Percentiles rank a stretch among this genome's conserved stretches.
phyloP scores from a whole-genome alignment of 2,888 invertebrate genomes.

The Chrysolina oricalcia region DNA sequence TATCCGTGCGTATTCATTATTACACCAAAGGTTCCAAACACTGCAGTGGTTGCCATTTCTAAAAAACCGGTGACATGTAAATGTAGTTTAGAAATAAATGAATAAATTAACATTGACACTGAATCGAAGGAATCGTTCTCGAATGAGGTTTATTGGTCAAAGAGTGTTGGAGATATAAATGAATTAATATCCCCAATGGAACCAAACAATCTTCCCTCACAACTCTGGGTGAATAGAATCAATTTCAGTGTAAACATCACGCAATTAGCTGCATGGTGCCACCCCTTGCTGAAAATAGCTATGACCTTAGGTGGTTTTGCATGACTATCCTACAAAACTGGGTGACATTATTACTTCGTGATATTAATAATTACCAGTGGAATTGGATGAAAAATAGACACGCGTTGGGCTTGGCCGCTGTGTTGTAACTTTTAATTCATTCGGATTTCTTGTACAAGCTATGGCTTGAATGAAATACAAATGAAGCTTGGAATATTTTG shows the following conservation, averaged over 20 bases:
- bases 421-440: slow-evolving; percentile 13
- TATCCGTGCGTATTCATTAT: too few relatives aligned
- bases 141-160: background rate
- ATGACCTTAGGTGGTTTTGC: background rate
- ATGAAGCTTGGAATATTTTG: background rate
- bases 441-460: background rate
- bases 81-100: too few relatives aligned
- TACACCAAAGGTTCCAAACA: too few relatives aligned
- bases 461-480: background rate
- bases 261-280: background rate
- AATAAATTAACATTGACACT: too few relatives aligned
- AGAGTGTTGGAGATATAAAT: background rate
- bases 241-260: slow-evolving; percentile 17
- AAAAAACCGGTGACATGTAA: too few relatives aligned
- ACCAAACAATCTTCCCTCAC: background rate
- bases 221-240: background rate
- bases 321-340: background rate
- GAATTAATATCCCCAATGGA: background rate
- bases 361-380: background rate
- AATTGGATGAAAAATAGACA: slow-evolving; percentile 1
- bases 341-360: slow-evolving; percentile 8
- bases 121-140: too few relatives aligned
- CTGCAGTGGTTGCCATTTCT: too few relatives aligned
- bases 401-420: slow-evolving; percentile 1
- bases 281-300: slow-evolving; percentile 10